Evolutionary conservation across 2,888 invertebrate genomes (phyloP).

Genomic region (Pristionchus japonicus): DNA sequence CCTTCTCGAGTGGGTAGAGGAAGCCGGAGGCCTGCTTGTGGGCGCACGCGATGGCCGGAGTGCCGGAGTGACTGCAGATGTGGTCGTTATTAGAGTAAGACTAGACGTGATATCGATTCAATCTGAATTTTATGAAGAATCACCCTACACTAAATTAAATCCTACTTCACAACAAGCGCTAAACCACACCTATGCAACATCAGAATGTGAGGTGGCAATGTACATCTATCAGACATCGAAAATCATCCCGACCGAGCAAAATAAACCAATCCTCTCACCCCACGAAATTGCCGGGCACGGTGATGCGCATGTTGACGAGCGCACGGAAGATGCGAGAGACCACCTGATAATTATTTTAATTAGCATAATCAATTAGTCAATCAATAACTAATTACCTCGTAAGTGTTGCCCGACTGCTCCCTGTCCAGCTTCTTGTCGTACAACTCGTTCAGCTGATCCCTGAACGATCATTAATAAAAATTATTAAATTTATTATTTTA

Average conservation of each 20-base stretch:
- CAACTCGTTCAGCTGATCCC: slow-evolving; percentile 91
- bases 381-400: slow-evolving; percentile 81
- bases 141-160: too few species aligned
- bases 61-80: slow-evolving; percentile 79
- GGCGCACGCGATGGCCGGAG: slow-evolving; percentile 92
- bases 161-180: background rate
- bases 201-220: background rate
- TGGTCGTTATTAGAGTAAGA: background rate
- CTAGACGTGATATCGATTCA: too few species aligned
- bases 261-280: slow-evolving; percentile 80
- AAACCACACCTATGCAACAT: background rate
- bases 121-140: too few species aligned
- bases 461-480: slow-evolving; percentile 74
- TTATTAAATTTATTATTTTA: background rate
- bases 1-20: slow-evolving; percentile 93
- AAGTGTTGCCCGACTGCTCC: slow-evolving; percentile 91
- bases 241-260: too few species aligned
- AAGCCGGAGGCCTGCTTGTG: slow-evolving; percentile 98
- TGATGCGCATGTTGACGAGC: slow-evolving; percentile 92
- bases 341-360: slow-evolving; percentile 77
- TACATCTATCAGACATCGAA: too few species aligned
- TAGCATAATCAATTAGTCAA: background rate
- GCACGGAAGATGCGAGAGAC: slow-evolving; percentile 96
- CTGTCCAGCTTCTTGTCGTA: slow-evolving; percentile 92
- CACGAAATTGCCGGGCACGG: slow-evolving; percentile 91